These are phyloP conservation scores for Percopsis transmontana DNA, from an alignment of 2,113 vertebrate genomes.

Conservation along the genomic window DNA sequence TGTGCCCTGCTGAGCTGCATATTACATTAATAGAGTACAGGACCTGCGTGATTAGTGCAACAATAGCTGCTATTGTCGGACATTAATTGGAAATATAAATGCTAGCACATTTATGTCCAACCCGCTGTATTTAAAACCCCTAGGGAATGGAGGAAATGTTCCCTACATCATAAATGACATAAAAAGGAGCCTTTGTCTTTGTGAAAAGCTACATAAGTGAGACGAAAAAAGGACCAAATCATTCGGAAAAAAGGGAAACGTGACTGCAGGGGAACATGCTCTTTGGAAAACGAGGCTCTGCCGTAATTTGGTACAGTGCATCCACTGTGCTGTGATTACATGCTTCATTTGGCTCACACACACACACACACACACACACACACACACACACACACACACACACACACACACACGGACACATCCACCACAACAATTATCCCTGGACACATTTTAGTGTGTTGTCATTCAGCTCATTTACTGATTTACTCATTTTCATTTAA, in stretches of 20 bases:
- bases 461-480: slow-evolving; percentile 29
- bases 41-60: slow-evolving; percentile 60
- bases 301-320: slow-evolving; percentile 34
- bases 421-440: slow-evolving; percentile 42
- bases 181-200: background rate
- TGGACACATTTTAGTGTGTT: slow-evolving; percentile 36
- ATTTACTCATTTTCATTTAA: slow-evolving; percentile 15
- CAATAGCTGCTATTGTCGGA: slow-evolving; percentile 58
- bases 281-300: slow-evolving; percentile 31
- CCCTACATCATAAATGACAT: slow-evolving; percentile 6
- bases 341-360: slow-evolving; percentile 32
- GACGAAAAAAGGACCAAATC: background rate
- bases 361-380: background rate
- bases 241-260: background rate
- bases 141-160: background rate
- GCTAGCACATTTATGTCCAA: slow-evolving; percentile 34
- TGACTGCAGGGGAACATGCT: slow-evolving; percentile 6
- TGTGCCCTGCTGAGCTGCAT: slow-evolving; percentile 56
- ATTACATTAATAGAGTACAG: slow-evolving; percentile 65
- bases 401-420: slow-evolving; percentile 13
- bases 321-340: slow-evolving; percentile 48
- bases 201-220: background rate
- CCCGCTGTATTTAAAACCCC: slow-evolving; percentile 19
- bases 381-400: slow-evolving; percentile 20
- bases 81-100: slow-evolving; percentile 60